A percentile compares a stretch with the other conserved stretches of the same genome.
Conservation (phyloP, 2,888 invertebrate genomes). For the Oscheius onirici region DNA sequence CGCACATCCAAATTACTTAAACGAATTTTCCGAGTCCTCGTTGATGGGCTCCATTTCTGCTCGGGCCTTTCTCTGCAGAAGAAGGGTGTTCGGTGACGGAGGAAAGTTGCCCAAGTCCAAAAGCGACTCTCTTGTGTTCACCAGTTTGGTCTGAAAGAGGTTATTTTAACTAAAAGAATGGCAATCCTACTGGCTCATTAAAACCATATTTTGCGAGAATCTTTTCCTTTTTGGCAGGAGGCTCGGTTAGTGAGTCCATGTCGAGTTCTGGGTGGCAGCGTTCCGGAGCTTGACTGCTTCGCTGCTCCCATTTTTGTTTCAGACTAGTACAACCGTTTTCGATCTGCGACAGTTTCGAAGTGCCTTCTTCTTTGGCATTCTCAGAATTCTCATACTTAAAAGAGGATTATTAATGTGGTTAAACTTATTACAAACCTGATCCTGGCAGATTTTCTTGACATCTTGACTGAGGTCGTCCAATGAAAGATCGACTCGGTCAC, state of each 20-base stretch:
- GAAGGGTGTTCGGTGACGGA: constrained; percentile 10
- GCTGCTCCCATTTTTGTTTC: not conserved
- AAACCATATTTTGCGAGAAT: constrained; percentile 1
- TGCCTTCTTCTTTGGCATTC: not conserved
- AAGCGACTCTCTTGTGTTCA: constrained; percentile 13
- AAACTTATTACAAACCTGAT: not conserved
- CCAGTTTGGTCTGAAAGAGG: not conserved
- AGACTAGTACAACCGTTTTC: not conserved
- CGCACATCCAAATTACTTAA: not conserved
- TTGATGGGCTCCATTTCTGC: not conserved
- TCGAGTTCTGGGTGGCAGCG: not conserved
- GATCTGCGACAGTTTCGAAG: not conserved
- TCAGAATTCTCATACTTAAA: not conserved
- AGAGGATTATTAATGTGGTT: not conserved
- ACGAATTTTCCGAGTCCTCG: constrained; percentile 14
- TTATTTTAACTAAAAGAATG: not conserved
- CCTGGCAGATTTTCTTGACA: not conserved
- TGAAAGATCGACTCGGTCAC: constrained; percentile 6
- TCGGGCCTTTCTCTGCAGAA: not conserved
- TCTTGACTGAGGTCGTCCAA: not conserved
- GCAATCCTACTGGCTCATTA: not conserved
- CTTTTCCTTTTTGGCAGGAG: constrained; percentile 14
- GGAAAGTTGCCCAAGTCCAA: constrained; percentile 23
- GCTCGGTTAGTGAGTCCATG: not conserved
- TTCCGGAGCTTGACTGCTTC: not conserved